Evolutionary conservation across 2,797 vertebrate species (phyloP).

Genomic region (Coendou prehensilis): DNA sequence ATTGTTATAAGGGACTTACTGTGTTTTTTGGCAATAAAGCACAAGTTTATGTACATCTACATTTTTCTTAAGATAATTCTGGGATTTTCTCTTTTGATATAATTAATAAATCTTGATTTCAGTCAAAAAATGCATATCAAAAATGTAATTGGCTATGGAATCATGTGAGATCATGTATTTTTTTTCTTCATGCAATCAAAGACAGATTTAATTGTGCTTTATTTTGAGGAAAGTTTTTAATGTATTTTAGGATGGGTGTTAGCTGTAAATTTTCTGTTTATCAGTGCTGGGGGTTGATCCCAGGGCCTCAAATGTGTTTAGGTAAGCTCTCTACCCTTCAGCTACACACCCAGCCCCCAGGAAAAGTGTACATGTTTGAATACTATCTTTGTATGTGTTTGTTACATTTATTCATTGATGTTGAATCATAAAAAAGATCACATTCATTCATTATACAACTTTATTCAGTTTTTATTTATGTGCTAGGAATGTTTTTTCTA

Average conservation of each 20-base stretch:
- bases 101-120: conserved; percentile 22
- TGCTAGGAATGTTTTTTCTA: not conserved
- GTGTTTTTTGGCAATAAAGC: not conserved
- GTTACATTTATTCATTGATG: not conserved
- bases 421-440: not conserved
- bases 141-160: not conserved
- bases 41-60: not conserved
- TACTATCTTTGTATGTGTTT: not conserved
- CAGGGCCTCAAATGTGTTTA: not conserved
- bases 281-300: not conserved
- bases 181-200: conserved; percentile 11
- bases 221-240: not conserved
- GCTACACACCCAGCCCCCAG: not conserved
- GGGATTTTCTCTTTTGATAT: conserved; percentile 16
- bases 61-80: conserved; percentile 27
- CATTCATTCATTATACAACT: not conserved
- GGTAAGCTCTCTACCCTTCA: not conserved
- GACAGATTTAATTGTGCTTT: not conserved
- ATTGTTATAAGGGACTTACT: not conserved
- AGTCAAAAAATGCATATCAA: not conserved
- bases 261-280: not conserved
- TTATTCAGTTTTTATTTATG: not conserved
- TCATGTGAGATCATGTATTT: not conserved
- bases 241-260: not conserved
- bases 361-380: not conserved